Evolutionary conservation across 2,797 vertebrate species (phyloP), one percentile per base, ranked within the genome.

Genomic region (Myoxocephalus aenaeus): DNA sequence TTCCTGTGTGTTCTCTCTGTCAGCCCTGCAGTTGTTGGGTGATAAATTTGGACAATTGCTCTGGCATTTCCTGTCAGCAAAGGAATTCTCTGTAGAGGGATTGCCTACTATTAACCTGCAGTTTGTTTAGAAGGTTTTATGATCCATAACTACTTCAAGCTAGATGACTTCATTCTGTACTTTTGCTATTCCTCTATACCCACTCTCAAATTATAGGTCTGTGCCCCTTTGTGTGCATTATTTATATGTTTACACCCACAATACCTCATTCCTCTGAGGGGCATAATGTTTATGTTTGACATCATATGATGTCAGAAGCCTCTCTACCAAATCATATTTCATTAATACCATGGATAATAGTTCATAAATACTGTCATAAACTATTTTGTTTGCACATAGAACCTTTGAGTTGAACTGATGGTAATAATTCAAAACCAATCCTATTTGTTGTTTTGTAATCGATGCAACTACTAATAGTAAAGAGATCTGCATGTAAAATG

Each of bases 21-120:
- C 74, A 29, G 70, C 50, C 58, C 34, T 81, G 57, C 85, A 84
- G 76, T 88, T 86, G 86, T 73, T 79, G 51, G 62, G 20, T 1
- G 79, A 87, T 87, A 86, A 42, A 89, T 92, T 82, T 89, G 82
- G 81, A 86, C 72, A 73, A 75, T 86, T 70, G 54, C 70, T 70
- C 58, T 75, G 73, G 73, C 7, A 48, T 86, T 36, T 75, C 66
- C 58, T 70, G 51, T 81, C 79, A 70, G 65, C 15, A 69, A 64
- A 86, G 68, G 34, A 79, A 78, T 87, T 79, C 79, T 74, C 79
- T 15, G 22, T 53, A 77, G 38, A 79, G 15, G 22, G 57, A 61
- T 83, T 75, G 57, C 46, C 65, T 65, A 59, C 63, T 48, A 79
- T 75, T 74, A 63, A 6, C 54, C 34, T 0, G 0, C 38, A 75